Evolutionary conservation across 2,797 vertebrate genomes (phyloP).

Genomic region (Helicolenus hilgendorfi): DNA sequence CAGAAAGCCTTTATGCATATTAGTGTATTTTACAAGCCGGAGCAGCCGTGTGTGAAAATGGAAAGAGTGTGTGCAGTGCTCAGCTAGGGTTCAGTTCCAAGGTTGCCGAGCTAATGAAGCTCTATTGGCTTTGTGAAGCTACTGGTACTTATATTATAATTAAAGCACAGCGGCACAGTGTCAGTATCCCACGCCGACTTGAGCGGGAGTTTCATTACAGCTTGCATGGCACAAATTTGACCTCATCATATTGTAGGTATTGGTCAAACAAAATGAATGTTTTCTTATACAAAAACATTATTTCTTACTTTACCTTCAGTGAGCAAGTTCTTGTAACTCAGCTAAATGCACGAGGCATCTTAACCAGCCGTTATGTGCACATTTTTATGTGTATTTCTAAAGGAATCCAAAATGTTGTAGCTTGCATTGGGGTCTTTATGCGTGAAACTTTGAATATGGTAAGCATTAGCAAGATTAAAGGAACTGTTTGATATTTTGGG

Average conservation of each 20-base stretch:
- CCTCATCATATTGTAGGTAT: conserved; percentile 1
- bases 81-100: conserved; percentile 53
- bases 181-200: conserved; percentile 39
- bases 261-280: conserved; percentile 4
- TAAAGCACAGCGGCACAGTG: conserved; percentile 23
- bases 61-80: conserved; percentile 39
- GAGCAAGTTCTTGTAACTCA: neutral
- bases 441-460: neutral
- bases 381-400: neutral
- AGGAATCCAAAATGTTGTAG: neutral
- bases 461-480: neutral
- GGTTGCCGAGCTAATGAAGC: conserved; percentile 71
- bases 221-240: conserved; percentile 11
- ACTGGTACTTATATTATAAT: conserved; percentile 69
- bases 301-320: neutral
- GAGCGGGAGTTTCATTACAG: conserved; percentile 30
- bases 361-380: neutral
- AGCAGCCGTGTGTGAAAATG: conserved; percentile 46
- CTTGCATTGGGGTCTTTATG: neutral
- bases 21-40: conserved; percentile 69
- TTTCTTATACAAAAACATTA: neutral
- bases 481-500: neutral
- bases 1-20: conserved; percentile 67
- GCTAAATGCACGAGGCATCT: neutral
- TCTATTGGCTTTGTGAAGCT: conserved; percentile 64